A percentile compares a stretch with the other conserved stretches of the same genome.
These are phyloP conservation scores for Potamilus streckersoni DNA, from an alignment of 1,140 invertebrate genomes.

Conservation along the genomic window DNA sequence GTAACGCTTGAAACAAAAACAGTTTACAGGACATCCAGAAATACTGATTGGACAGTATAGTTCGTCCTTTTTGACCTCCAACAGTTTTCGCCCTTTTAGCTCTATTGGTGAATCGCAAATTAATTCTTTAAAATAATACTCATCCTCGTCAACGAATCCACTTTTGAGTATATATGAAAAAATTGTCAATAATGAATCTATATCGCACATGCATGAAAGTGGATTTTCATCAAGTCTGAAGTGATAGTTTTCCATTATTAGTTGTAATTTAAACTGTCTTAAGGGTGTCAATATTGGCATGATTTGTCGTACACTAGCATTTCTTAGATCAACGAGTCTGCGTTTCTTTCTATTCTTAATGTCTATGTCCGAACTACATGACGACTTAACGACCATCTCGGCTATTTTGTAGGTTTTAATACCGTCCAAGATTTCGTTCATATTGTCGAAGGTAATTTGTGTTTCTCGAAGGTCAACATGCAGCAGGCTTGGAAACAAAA, in stretches of 20 bases:
- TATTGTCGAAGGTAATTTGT: conserved; percentile 38
- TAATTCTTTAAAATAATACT: conserved; percentile 47
- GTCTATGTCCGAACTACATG: conserved; percentile 21
- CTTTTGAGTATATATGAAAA: conserved; percentile 11
- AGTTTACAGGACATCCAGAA: conserved; percentile 32
- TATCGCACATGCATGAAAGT: conserved; percentile 43
- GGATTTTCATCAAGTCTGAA: conserved; percentile 35
- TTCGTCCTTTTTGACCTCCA: conserved; percentile 30
- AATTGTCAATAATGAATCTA: conserved; percentile 35
- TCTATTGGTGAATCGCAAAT: conserved; percentile 38
- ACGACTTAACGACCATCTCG: conserved; percentile 30
- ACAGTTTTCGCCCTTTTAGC: conserved; percentile 23
- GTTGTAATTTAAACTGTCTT: conserved; percentile 4
- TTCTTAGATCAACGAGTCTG: conserved; percentile 35
- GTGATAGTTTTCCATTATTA: conserved; percentile 39
- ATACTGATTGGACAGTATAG: conserved; percentile 38
- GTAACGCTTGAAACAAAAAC: conserved; percentile 41
- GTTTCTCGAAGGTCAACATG: conserved; percentile 32
- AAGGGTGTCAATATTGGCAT: conserved; percentile 1
- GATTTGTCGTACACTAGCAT: conserved; percentile 24
- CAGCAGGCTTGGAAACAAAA: conserved; percentile 36
- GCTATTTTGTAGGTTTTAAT: conserved; percentile 11
- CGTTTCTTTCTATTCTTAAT: conserved; percentile 5
- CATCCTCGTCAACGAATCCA: conserved; percentile 22
- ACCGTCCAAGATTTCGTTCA: conserved; percentile 18